Percentiles rank a stretch among this genome's conserved stretches.
phyloP scores from a whole-genome alignment of 2,113 vertebrate genomes.

The Podilymbus podiceps region DNA sequence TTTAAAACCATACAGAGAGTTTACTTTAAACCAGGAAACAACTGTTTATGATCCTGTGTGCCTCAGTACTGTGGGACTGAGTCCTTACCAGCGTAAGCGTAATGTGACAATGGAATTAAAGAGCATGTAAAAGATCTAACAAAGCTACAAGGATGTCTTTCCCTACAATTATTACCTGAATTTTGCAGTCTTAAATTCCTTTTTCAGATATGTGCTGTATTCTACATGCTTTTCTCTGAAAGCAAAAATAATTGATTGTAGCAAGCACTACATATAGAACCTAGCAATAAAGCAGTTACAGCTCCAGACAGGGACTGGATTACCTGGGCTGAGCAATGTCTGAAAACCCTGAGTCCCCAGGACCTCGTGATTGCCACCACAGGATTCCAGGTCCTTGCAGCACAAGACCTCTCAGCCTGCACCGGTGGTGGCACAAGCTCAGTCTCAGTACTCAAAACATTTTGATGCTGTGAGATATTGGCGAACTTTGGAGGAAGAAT shows the following conservation, averaged over 20 bases:
- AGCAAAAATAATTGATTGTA: neutral
- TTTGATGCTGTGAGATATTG: neutral
- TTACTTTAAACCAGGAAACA: neutral
- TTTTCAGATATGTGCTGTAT: neutral
- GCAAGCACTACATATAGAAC: neutral
- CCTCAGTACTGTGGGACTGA: neutral
- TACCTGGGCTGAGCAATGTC: neutral
- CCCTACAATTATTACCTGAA: too few relatives aligned
- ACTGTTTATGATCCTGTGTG: neutral
- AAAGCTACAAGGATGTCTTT: neutral
- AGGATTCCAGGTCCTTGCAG: neutral
- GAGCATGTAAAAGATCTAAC: neutral
- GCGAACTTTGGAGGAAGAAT: neutral
- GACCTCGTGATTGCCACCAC: accelerated
- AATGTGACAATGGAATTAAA: neutral
- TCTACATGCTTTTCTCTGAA: neutral
- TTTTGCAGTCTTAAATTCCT: neutral
- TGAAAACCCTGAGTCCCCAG: neutral
- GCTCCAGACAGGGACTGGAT: neutral
- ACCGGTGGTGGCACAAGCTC: neutral
- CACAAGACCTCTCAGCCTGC: neutral
- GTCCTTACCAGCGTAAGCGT: neutral
- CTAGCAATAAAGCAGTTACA: neutral
- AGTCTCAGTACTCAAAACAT: neutral
- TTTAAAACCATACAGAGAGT: neutral